Evolutionary conservation across 2,888 invertebrate species (phyloP).

Genomic region (Diploptera punctata): DNA sequence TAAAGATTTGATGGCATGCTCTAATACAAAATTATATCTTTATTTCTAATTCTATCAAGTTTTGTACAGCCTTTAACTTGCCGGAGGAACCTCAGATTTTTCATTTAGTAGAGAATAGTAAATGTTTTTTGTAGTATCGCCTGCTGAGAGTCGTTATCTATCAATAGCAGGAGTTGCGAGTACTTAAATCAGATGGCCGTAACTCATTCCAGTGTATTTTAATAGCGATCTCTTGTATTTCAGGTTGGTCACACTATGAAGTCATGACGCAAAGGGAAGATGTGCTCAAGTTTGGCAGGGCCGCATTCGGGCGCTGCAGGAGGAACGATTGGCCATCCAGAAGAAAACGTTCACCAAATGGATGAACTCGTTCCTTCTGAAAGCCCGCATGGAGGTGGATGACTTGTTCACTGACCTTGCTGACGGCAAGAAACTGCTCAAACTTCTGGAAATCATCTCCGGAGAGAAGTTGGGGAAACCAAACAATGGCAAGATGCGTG

Average conservation of each 20-base stretch:
- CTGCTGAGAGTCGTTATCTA: not conserved
- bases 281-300: constrained; percentile 94
- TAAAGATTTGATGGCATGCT: too few species aligned
- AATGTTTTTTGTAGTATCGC: too few species aligned
- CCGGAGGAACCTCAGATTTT: too few species aligned
- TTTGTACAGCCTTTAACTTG: too few species aligned
- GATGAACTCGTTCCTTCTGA: constrained; percentile 96
- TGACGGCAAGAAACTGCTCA: constrained; percentile 91
- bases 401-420: constrained; percentile 96
- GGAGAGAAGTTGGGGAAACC: constrained; percentile 97
- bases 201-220: not conserved
- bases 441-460: constrained; percentile 97
- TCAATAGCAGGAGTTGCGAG: not conserved
- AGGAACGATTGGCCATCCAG: constrained; percentile 97
- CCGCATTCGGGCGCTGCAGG: constrained; percentile 94
- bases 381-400: constrained; percentile 97
- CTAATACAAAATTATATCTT: too few species aligned
- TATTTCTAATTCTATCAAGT: too few species aligned
- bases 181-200: not conserved
- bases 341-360: constrained; percentile 99
- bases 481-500: constrained; percentile 94
- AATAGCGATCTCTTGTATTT: not conserved
- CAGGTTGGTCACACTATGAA: constrained; percentile 62
- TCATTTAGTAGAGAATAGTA: too few species aligned
- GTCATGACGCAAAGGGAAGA: constrained; percentile 92